Evolutionary conservation across 2,113 vertebrate genomes (phyloP).

Genomic region (Polypterus senegalus): DNA sequence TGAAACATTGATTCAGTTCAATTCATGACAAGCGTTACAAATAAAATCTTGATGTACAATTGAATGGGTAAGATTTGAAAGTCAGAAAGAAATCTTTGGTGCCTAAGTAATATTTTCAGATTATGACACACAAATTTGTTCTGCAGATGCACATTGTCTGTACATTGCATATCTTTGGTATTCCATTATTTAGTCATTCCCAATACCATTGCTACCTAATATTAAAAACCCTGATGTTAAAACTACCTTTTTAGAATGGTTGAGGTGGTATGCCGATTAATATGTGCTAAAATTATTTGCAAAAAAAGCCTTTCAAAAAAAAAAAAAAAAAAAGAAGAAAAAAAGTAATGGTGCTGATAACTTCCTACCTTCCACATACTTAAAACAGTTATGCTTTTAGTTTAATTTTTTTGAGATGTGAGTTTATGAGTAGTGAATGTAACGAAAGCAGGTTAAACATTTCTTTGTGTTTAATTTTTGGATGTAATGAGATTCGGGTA

Average conservation of each 20-base stretch:
- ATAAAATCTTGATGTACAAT: too few relatives aligned
- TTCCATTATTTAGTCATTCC: too few relatives aligned
- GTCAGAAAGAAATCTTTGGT: too few relatives aligned
- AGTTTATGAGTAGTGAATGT: constrained; percentile 19
- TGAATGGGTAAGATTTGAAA: too few relatives aligned
- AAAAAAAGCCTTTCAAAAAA: background rate
- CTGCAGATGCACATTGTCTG: too few relatives aligned
- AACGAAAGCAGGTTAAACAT: constrained; percentile 9
- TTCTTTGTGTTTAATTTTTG: constrained; percentile 16
- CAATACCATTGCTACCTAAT: constrained; percentile 20
- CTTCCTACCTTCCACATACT: constrained; percentile 42
- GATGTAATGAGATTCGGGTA: constrained; percentile 14
- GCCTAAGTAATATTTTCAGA: too few relatives aligned
- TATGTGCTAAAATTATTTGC: constrained; percentile 5
- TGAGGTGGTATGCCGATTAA: constrained; percentile 12
- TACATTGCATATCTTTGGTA: too few relatives aligned
- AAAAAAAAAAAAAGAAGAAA: constrained; percentile 27
- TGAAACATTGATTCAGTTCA: too few relatives aligned
- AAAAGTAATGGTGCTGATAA: constrained; percentile 43
- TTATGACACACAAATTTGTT: too few relatives aligned
- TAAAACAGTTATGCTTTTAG: constrained; percentile 27
- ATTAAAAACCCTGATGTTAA: constrained; percentile 11
- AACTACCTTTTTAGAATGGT: constrained; percentile 13
- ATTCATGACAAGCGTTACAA: too few relatives aligned
- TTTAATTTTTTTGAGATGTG: constrained; percentile 12